Conservation (phyloP, 1,140 invertebrate species). For the Achroia grisella region DNA sequence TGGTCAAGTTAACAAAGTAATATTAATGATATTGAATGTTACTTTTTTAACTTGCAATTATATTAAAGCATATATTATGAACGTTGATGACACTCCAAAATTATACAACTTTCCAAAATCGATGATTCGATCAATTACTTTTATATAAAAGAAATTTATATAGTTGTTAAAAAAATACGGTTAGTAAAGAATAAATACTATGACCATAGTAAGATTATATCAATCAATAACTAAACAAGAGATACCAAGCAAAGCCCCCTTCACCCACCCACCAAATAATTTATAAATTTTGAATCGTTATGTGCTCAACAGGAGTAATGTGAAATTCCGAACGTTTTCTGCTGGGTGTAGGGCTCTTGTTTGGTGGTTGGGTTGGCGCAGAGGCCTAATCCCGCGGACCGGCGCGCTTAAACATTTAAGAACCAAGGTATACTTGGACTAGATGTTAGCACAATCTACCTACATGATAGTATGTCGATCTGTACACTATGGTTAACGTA, state of each 20-base stretch:
- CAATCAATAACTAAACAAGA: slow-evolving; percentile 31
- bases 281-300: slow-evolving; percentile 32
- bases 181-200: too few species aligned
- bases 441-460: slow-evolving; percentile 35
- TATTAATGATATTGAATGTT: too few species aligned
- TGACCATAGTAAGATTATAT: neutral
- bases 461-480: slow-evolving; percentile 4
- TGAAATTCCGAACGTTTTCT: slow-evolving; percentile 26
- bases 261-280: slow-evolving; percentile 73
- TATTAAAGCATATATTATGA: too few species aligned
- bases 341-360: slow-evolving; percentile 72
- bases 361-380: slow-evolving; percentile 71
- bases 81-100: too few species aligned
- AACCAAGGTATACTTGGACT: slow-evolving; percentile 14
- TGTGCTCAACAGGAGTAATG: neutral
- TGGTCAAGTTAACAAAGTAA: too few species aligned
- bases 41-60: too few species aligned
- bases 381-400: slow-evolving; percentile 61
- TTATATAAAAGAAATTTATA: too few species aligned
- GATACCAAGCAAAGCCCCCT: slow-evolving; percentile 76
- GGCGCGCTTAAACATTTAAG: slow-evolving; percentile 41
- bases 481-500: slow-evolving; percentile 17
- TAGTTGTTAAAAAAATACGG: too few species aligned
- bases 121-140: too few species aligned
- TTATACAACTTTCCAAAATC: too few species aligned